Conservation (phyloP, 2,888 invertebrate species). For the Acleris literana region DNA sequence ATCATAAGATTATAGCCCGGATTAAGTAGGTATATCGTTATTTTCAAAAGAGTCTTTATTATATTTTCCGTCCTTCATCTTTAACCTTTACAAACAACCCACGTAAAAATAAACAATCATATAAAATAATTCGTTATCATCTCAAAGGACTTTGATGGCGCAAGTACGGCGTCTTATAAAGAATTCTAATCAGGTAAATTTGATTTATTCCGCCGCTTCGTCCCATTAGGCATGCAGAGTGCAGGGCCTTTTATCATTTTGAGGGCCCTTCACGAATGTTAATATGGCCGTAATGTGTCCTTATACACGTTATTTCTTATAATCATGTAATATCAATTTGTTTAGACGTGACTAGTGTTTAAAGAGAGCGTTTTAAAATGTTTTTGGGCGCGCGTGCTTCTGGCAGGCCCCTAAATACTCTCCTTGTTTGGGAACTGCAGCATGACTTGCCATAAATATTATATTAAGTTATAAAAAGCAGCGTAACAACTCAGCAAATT, state of each 20-base stretch:
- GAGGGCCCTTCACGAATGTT: conserved; percentile 51
- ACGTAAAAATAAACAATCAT: conserved; percentile 20
- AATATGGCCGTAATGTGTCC: conserved; percentile 54
- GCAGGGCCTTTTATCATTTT: conserved; percentile 59
- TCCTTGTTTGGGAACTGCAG: background rate
- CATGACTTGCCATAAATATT: conserved; percentile 26
- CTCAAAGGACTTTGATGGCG: conserved; percentile 26
- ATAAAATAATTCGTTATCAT: conserved; percentile 14
- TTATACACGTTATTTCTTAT: conserved; percentile 70
- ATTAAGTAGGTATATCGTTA: background rate
- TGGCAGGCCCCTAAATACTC: conserved; percentile 19
- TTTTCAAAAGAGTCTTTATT: no score
- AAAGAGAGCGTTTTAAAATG: conserved; percentile 49
- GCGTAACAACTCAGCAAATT: conserved; percentile 3
- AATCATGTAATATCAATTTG: conserved; percentile 74
- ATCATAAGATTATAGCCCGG: background rate
- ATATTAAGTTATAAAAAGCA: conserved; percentile 15
- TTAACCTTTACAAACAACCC: background rate
- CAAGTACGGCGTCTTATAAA: conserved; percentile 41
- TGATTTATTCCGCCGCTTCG: conserved; percentile 40
- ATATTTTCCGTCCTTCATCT: no score
- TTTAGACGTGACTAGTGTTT: conserved; percentile 61
- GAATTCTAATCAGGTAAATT: conserved; percentile 48
- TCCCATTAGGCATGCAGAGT: conserved; percentile 54
- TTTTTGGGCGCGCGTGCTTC: conserved; percentile 41